These are phyloP conservation scores for Hippocampus mohnikei DNA, from an alignment of 2,113 vertebrate genomes.

Conservation along the genomic window DNA sequence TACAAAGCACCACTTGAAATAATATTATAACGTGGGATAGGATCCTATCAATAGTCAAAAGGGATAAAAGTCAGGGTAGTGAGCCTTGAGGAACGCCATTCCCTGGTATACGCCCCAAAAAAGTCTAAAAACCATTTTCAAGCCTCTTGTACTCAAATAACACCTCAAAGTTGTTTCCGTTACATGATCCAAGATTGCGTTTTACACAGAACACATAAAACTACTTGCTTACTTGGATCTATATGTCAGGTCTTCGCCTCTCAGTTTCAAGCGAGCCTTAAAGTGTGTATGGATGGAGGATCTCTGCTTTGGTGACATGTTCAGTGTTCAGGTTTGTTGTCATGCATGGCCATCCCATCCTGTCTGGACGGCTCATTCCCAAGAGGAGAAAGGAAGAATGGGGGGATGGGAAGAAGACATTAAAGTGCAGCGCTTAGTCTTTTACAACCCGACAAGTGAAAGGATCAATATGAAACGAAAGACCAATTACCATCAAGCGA, in stretches of 20 bases:
- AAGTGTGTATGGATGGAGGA: not conserved
- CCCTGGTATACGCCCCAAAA: too few relatives aligned
- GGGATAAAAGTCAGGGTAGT: too few relatives aligned
- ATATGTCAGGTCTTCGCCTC: too few relatives aligned
- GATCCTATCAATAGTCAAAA: too few relatives aligned
- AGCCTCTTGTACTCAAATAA: too few relatives aligned
- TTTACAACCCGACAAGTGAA: not conserved
- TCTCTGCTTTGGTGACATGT: not conserved
- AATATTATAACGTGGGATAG: not conserved
- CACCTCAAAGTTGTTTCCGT: too few relatives aligned
- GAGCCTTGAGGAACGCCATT: too few relatives aligned
- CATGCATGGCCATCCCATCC: slow-evolving; percentile 41
- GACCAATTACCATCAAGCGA: slow-evolving; percentile 10
- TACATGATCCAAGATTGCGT: too few relatives aligned
- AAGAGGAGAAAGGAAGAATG: slow-evolving; percentile 28
- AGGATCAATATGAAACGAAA: slow-evolving; percentile 13
- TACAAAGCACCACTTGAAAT: too few relatives aligned
- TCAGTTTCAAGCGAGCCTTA: not conserved
- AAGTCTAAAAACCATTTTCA: too few relatives aligned
- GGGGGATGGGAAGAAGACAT: slow-evolving; percentile 28
- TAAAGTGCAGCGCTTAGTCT: slow-evolving; percentile 15
- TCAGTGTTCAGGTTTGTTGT: slow-evolving; percentile 32
- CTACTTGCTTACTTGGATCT: too few relatives aligned
- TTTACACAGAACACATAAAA: too few relatives aligned
- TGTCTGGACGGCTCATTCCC: slow-evolving; percentile 34